These are phyloP conservation scores for Dissostichus mawsoni DNA, from an alignment of 2,113 vertebrate species.

Conservation along the genomic window DNA sequence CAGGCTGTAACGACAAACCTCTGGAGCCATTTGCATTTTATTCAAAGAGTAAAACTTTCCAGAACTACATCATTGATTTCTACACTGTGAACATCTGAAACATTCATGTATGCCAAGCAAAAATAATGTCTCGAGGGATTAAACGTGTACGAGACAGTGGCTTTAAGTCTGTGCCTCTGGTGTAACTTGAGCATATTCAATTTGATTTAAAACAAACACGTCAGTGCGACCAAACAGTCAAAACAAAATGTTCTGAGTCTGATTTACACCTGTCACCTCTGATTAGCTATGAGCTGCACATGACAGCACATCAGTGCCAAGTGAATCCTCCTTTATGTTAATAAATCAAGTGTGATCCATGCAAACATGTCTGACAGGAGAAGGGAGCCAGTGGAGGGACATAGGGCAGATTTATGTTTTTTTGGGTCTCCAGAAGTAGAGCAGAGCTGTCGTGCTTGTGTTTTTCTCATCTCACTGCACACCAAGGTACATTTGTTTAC, in stretches of 20 bases:
- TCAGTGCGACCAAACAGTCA: background rate
- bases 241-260: background rate
- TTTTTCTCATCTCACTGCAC: background rate
- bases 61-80: background rate
- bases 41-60: background rate
- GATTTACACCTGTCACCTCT: background rate
- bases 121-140: background rate
- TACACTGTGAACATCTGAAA: background rate
- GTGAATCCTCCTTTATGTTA: slow-evolving; percentile 13
- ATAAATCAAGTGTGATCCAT: background rate
- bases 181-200: too few relatives aligned
- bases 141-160: background rate
- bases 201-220: too few relatives aligned
- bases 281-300: slow-evolving; percentile 17
- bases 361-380: background rate
- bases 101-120: background rate
- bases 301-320: background rate
- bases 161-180: background rate
- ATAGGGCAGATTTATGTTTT: background rate
- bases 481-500: background rate
- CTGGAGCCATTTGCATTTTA: background rate
- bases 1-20: too few relatives aligned
- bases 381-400: background rate
- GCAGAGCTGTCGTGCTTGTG: background rate
- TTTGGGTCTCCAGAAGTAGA: background rate